Percentiles rank a stretch among this genome's conserved stretches.
phyloP scores from a whole-genome alignment of 2,113 vertebrate genomes.

The Etheostoma cragini region DNA sequence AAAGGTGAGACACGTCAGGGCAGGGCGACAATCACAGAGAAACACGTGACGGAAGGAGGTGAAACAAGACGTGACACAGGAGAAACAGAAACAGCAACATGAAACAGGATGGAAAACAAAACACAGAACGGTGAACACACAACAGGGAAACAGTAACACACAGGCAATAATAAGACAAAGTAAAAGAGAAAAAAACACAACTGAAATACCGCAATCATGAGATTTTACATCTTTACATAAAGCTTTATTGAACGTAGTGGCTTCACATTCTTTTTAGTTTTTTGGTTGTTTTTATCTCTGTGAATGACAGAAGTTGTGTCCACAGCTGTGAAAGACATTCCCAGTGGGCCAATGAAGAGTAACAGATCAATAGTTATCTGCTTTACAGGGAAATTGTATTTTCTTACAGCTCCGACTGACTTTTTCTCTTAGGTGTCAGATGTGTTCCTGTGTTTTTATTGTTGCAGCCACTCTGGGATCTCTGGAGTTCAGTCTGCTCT shows the following conservation, averaged over 20 bases:
- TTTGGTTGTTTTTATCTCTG: neutral
- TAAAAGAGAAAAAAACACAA: too few species aligned
- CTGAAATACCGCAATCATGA: too few species aligned
- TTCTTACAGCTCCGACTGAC: neutral
- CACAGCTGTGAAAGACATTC: neutral
- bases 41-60: too few species aligned
- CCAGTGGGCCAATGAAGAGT: neutral
- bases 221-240: neutral
- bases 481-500: constrained; percentile 94
- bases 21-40: too few species aligned
- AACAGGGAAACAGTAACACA: too few species aligned
- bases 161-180: too few species aligned
- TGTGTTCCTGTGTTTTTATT: constrained; percentile 29
- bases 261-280: neutral
- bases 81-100: too few species aligned
- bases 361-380: constrained; percentile 24
- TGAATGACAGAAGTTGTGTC: neutral
- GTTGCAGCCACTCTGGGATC: constrained; percentile 91
- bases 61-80: too few species aligned
- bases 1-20: too few species aligned
- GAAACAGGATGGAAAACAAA: too few species aligned
- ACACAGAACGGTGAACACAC: too few species aligned
- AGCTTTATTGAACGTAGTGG: neutral
- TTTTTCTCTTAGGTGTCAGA: neutral
- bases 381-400: constrained; percentile 8